Evolutionary conservation across 2,797 vertebrate genomes (phyloP).

Genomic region (Coregonus ussuriensis): DNA sequence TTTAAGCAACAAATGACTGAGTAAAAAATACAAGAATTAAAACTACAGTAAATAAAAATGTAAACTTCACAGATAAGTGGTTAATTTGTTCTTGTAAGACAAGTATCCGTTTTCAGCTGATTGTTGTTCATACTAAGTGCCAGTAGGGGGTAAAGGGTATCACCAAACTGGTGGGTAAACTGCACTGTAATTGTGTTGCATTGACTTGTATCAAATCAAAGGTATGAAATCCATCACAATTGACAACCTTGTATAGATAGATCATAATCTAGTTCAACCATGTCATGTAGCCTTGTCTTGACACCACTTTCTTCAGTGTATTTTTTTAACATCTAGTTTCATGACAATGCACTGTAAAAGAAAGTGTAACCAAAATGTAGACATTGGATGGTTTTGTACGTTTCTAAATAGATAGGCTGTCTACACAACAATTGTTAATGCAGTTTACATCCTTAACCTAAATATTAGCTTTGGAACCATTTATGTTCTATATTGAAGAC

Average conservation of each 20-base stretch:
- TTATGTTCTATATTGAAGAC: not conserved
- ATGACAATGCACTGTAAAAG: conserved; percentile 9
- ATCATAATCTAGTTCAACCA: not conserved
- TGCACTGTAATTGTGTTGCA: not conserved
- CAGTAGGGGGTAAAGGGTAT: not conserved
- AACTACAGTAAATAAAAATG: not conserved
- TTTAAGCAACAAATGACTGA: not conserved
- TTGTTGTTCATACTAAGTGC: conserved; percentile 1
- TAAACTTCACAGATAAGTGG: not conserved
- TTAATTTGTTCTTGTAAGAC: not conserved
- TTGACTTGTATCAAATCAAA: not conserved
- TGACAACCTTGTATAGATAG: too few species aligned
- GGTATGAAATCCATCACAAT: not conserved
- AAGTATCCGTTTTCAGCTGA: not conserved
- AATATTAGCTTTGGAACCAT: not conserved
- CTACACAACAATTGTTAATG: not conserved
- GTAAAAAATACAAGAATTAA: not conserved
- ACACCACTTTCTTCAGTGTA: not conserved
- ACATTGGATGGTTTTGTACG: not conserved
- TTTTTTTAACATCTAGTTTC: not conserved
- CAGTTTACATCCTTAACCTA: not conserved
- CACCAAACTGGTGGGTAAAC: not conserved
- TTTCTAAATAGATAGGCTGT: not conserved
- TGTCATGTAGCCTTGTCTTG: not conserved
- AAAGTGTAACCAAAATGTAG: not conserved